phyloP scores from a whole-genome alignment of 30 jellyfish, hydroid and myxozoan genomes.

The Aurelia sp. region DNA sequence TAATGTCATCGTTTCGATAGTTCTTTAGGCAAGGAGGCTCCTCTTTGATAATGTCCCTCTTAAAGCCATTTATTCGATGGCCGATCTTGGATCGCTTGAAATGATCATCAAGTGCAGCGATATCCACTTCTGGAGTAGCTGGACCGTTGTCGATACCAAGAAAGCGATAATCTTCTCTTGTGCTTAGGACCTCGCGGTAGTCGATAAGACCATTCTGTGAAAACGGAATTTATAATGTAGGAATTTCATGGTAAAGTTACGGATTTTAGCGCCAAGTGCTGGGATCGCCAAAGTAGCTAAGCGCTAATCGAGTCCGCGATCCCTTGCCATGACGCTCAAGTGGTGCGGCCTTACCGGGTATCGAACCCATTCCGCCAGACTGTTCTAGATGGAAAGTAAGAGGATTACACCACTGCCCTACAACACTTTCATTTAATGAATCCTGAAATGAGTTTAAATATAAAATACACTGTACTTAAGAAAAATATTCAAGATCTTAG shows the following conservation, averaged over 20 bases:
- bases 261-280: no score
- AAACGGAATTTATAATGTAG: neutral
- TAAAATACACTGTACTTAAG: no score
- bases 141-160: slow-evolving; percentile 95
- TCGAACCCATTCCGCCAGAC: no score
- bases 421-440: no score
- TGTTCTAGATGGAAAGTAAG: no score
- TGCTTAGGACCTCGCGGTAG: slow-evolving; percentile 61
- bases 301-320: no score
- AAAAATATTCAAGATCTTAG: no score
- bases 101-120: slow-evolving; percentile 11
- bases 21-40: slow-evolving; percentile 24
- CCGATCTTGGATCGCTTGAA: slow-evolving; percentile 4
- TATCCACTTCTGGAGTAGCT: slow-evolving; percentile 91
- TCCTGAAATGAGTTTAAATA: no score
- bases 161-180: slow-evolving; percentile 68
- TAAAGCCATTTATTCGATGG: slow-evolving; percentile 51
- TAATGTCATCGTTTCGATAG: neutral
- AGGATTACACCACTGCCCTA: no score
- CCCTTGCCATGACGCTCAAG: no score
- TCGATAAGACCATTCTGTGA: slow-evolving; percentile 84
- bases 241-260: neutral
- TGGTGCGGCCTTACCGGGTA: no score
- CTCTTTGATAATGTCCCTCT: slow-evolving; percentile 11
- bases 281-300: no score